These are phyloP conservation scores for Acleris sparsana DNA, from an alignment of 2,888 invertebrate species.

Conservation along the genomic window DNA sequence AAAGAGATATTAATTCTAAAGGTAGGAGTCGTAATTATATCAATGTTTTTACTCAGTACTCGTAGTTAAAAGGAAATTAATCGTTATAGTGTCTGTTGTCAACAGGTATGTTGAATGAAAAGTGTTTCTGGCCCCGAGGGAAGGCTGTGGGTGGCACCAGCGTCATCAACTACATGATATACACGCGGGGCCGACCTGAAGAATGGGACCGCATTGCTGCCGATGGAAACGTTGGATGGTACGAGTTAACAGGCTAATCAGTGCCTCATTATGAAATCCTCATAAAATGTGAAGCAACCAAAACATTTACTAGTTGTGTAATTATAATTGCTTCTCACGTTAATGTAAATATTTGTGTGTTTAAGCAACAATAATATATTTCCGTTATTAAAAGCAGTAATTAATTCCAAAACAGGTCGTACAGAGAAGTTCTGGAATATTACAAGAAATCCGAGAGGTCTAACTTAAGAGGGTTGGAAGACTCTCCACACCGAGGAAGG, in stretches of 20 bases:
- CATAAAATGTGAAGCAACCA: constrained; percentile 11
- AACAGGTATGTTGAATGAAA: constrained; percentile 65
- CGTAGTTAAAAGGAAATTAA: too few species aligned
- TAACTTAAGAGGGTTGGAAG: constrained; percentile 61
- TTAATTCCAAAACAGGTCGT: constrained; percentile 77
- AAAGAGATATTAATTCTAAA: too few species aligned
- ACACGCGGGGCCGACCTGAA: constrained; percentile 87
- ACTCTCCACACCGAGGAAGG: constrained; percentile 77
- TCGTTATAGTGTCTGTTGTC: too few species aligned
- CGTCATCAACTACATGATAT: constrained; percentile 92
- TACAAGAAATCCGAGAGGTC: constrained; percentile 84
- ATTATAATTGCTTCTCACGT: neutral
- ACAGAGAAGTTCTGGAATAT: constrained; percentile 81
- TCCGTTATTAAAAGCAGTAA: neutral
- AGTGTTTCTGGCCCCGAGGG: constrained; percentile 89
- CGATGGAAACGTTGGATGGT: constrained; percentile 88
- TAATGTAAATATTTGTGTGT: neutral
- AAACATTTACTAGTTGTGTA: constrained; percentile 21
- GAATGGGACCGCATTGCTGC: constrained; percentile 88
- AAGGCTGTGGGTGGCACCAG: constrained; percentile 92
- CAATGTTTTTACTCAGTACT: too few species aligned
- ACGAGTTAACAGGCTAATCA: constrained; percentile 28
- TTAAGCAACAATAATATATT: neutral
- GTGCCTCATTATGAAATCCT: neutral
- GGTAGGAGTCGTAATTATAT: too few species aligned